Evolutionary conservation across 2,797 vertebrate genomes (phyloP), one percentile per base, ranked within the genome.

Genomic region (Melanotaenia maccullochi): DNA sequence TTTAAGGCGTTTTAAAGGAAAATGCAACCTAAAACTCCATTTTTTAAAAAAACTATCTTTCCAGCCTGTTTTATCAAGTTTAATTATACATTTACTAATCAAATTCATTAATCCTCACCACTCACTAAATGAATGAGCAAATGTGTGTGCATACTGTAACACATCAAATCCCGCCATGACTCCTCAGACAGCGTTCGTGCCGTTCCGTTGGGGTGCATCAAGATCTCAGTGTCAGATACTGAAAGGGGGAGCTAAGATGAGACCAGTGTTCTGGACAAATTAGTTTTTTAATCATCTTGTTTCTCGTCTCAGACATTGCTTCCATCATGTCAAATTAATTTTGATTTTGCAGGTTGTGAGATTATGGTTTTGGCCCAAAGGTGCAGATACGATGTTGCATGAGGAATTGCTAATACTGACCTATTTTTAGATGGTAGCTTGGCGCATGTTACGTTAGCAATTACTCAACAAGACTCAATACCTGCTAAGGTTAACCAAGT

Each of bases 1-100:
- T 42, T 42, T 16, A 42, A 42, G 40, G 14, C 14, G 5, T 14
- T 42, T 42, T 1, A 16, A 42, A 42, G 13, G 14, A 44, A 20
- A 20, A 44, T 0, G 0, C 20, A 44, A 20, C 42, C 16, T 44
- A 13, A 44, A 44, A 4, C 42, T 12, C 35, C 1, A 9, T 33
- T 30, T 25, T 25, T 30, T 30, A 11, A 36, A 36, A 36, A 36
- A 36, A 36, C 28, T 30, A 3, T 36, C 35, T 25, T 79, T 70
- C 74, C 5, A 70, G 24, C 9, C 36, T 28, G 4, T 66, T 57
- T 73, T 44, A 75, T 81, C 61, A 74, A 64, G 51, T 81, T 64
- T 76, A 68, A 78, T 79, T 78, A 61, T 47, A 73, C 42, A 63
- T 24, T 64, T 63, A 82, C 52, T 40, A 78, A 64, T 71, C 16